Evolutionary conservation across 1,140 invertebrate species (phyloP).

Genomic region (Drosophila tropicalis): DNA sequence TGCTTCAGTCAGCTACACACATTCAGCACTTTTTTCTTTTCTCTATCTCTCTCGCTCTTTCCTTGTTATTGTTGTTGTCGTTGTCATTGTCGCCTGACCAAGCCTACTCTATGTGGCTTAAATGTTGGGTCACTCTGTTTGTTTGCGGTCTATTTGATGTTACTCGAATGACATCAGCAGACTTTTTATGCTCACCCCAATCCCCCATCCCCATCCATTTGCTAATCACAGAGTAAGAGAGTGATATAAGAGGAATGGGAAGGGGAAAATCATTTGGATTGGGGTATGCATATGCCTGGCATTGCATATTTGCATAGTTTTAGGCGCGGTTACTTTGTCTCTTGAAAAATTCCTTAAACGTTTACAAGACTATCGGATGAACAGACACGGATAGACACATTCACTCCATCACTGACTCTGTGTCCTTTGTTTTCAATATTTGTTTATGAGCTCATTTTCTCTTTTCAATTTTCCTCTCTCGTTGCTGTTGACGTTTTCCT

Average conservation of each 20-base stretch:
- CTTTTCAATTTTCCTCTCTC: slow-evolving; percentile 43
- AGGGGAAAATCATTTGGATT: too few relatives aligned
- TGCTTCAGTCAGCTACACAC: slow-evolving; percentile 7
- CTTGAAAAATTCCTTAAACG: slow-evolving; percentile 8
- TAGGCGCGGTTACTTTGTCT: slow-evolving; percentile 12
- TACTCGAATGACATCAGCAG: slow-evolving; percentile 65
- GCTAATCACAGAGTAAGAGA: slow-evolving; percentile 5
- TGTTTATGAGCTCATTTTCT: slow-evolving; percentile 23
- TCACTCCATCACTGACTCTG: neutral
- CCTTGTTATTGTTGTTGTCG: neutral
- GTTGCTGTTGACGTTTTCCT: slow-evolving; percentile 39
- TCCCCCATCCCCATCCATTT: neutral
- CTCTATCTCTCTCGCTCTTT: neutral
- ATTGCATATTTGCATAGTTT: slow-evolving; percentile 12
- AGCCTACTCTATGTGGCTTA: slow-evolving; percentile 11
- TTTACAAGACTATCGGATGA: neutral
- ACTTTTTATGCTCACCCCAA: neutral
- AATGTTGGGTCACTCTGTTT: slow-evolving; percentile 19
- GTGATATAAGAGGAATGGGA: neutral
- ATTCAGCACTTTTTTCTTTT: slow-evolving; percentile 12
- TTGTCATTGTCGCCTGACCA: slow-evolving; percentile 1
- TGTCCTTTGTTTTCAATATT: slow-evolving; percentile 1
- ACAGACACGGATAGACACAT: too few relatives aligned
- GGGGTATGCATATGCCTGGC: neutral
- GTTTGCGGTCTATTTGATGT: slow-evolving; percentile 66